phyloP scores from a whole-genome alignment of 2,113 vertebrate species.

The Leptobrachium leishanense region DNA sequence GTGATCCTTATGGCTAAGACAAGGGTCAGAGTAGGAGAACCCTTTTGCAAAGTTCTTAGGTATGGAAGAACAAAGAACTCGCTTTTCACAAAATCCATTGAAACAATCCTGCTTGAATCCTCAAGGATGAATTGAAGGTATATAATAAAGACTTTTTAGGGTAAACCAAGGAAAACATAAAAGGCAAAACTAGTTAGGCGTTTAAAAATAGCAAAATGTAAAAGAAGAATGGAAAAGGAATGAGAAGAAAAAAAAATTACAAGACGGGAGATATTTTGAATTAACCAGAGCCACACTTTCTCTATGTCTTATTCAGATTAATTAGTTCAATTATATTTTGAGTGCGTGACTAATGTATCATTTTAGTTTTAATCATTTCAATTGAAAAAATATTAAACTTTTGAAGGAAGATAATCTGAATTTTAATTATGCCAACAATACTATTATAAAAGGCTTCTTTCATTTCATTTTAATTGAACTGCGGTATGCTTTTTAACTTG shows the following conservation, averaged over 20 bases:
- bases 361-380: conserved; percentile 51
- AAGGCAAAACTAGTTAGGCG: conserved; percentile 7
- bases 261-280: conserved; percentile 42
- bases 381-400: conserved; percentile 51
- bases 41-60: no score
- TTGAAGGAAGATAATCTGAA: conserved; percentile 51
- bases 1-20: no score
- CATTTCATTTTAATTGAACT: conserved; percentile 50
- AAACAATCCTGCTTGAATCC: no score
- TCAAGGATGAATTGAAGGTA: no score
- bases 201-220: conserved; percentile 39
- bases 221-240: background rate
- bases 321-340: conserved; percentile 51
- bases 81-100: no score
- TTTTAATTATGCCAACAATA: conserved; percentile 51
- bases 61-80: no score
- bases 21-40: no score
- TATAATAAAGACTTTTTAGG: no score
- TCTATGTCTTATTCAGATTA: conserved; percentile 50
- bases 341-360: conserved; percentile 51
- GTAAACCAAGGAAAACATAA: no score
- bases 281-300: conserved; percentile 38
- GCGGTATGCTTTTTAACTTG: conserved; percentile 42
- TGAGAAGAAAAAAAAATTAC: conserved; percentile 10
- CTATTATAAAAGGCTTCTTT: conserved; percentile 50